Base-by-base conservation (phyloP, 2,797 vertebrate genomes). In the Alexandromys oeconomus region DNA sequence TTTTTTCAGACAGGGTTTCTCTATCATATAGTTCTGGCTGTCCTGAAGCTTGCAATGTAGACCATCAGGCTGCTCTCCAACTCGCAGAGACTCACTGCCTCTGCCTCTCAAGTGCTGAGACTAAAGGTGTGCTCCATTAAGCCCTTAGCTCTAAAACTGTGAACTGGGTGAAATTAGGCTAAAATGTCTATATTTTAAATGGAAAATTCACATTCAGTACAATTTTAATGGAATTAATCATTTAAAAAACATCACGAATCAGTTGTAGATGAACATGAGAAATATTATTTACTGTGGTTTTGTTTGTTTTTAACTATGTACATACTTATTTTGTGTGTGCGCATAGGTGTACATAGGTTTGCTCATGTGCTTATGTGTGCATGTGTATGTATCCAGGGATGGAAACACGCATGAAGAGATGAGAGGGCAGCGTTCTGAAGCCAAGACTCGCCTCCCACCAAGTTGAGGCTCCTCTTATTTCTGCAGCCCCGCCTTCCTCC, bases 241-340 rank as follows among this genome's bases (percentile, higher is more conserved):
- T 95, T 77, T 59, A 80, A 86, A 92, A 94, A 76, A 48, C 2
- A 79, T 67, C 3, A 21, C n/a, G 84, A 94, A 91, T 65, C 69
- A 96, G 63, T 86, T 71, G 40, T 0, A 73, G 71, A 61, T 54
- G 87, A 93, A 29, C 54, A 3, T 82, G 63, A 93, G 84, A 87
- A 90, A 71, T 29, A 43, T 14, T 71, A 78, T 65, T 77, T 23
- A 43, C 29, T 88, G 73, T 63, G 21, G 19, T 34, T 51, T 65
- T n/a, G 19, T 46, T 84, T 46, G 15, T 48, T 85, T 54, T 69
- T 84, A 84, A 63, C 63, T 46, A 46, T 46, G 31, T 46, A 23
- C 57, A 59, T 59, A 59, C 21, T 7, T 57, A 48, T 48, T 63
- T 46, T 43, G 61, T 46, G 59, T 84, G 40, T 84, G 59, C 12